Conservation (phyloP, 2,797 vertebrate species). For the Podarcis siculus region DNA sequence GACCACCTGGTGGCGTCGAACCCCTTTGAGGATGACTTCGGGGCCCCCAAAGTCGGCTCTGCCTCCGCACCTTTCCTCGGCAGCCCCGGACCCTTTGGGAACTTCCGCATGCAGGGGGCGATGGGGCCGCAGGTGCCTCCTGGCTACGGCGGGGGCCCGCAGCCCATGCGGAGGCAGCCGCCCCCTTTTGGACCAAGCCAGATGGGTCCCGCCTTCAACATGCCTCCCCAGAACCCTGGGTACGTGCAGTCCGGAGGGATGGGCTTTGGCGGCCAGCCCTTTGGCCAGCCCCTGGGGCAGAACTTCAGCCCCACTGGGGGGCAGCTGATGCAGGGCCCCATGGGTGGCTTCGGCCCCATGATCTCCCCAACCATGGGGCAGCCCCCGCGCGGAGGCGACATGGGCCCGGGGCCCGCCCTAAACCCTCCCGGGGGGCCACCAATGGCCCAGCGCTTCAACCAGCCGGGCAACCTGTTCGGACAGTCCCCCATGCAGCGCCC, state of each 20-base stretch:
- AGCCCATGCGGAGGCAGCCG: constrained; percentile 87
- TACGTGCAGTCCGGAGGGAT: constrained; percentile 76
- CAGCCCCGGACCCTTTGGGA: constrained; percentile 77
- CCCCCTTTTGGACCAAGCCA: constrained; percentile 77
- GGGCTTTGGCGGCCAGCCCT: constrained; percentile 77
- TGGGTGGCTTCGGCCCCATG: constrained; percentile 78
- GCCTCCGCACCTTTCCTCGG: constrained; percentile 77
- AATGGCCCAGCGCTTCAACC: constrained; percentile 80
- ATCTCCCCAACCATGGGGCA: constrained; percentile 81
- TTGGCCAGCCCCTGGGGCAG: constrained; percentile 77
- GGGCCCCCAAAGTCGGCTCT: constrained; percentile 79
- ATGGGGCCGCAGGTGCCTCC: constrained; percentile 79
- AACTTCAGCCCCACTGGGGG: constrained; percentile 80
- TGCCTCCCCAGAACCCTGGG: constrained; percentile 77
- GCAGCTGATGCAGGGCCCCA: constrained; percentile 78
- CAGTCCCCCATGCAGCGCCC: constrained; percentile 78
- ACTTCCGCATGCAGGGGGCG: constrained; percentile 85
- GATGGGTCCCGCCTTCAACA: constrained; percentile 78
- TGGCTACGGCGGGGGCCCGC: constrained; percentile 81
- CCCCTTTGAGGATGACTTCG: constrained; percentile 97
- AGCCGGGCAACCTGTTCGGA: constrained; percentile 76
- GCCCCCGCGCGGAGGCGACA: constrained; percentile 84
- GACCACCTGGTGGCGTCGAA: constrained; percentile 97
- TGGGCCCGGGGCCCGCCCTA: constrained; percentile 84
- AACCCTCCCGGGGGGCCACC: constrained; percentile 78